Base-by-base conservation (phyloP, 2,113 vertebrate genomes). In the Corvus moneduloides region DNA sequence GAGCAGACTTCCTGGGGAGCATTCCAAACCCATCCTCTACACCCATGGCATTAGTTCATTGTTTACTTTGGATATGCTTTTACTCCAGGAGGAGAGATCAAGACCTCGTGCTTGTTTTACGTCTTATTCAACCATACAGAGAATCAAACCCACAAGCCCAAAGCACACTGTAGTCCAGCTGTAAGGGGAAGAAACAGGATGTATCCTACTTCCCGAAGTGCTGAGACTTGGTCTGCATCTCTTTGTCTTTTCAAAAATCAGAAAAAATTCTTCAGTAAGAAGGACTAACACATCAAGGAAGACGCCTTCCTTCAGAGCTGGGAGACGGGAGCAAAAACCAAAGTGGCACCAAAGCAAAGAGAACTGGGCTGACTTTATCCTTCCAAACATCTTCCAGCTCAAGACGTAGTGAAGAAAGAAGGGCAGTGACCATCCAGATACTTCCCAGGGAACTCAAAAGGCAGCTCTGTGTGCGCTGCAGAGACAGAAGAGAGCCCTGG, bases 401-500 rank as follows among this genome's bases (percentile, higher is more conserved):
- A 73, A 59, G 30, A 59, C 20, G 26, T 12, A 35, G 37, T 2
- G 3, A 79, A 22, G 33, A 59, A n/a, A 67, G 30, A 72, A 37
- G 11, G 30, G 49, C 48, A 63, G 33, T 6, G 44, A 39, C 24
- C 30, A 61, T 0, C 10, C 3, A 1, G 15, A 6, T 7, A 24
- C 13, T 27, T 28, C 13, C 51, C 30, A 0, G 0, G 52, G 32
- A 88, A 13, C 27, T 23, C 23, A 5, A 39, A 46, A 52, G 3
- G 7, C 37, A 67, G 75, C n/a, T 52, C 46, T 32, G 8, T 8
- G 24, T 11, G 18, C 19, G 37, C 69, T 74, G 46, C 64, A 37
- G 54, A 0, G 1, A 51, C 1, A 3, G 19, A 41, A 26, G 5
- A 2, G 28, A 80, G 30, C 48, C 18, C 41, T 13, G 71, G 54